Evolutionary conservation across 2,888 invertebrate genomes (phyloP).

Genomic region (Conistra vaccinii): DNA sequence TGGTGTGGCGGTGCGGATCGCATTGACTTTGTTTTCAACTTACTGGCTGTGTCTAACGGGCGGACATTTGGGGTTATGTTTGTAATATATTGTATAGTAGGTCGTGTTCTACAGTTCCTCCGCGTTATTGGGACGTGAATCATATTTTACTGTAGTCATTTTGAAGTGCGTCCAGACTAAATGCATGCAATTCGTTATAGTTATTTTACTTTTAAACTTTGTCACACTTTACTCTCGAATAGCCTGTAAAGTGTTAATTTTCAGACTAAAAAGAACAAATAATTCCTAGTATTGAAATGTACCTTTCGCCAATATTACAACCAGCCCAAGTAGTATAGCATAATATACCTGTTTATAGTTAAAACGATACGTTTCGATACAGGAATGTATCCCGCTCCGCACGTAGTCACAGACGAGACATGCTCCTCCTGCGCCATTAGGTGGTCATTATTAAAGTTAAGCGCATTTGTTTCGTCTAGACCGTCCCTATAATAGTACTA

Average conservation of each 20-base stretch:
- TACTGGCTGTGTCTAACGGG: not conserved
- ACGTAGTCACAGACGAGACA: not conserved
- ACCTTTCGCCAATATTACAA: not conserved
- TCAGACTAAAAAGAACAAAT: not conserved
- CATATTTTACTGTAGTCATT: slow-evolving; percentile 4
- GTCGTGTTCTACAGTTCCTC: not conserved
- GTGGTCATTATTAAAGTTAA: slow-evolving; percentile 38
- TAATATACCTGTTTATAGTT: not conserved
- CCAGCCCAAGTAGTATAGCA: not conserved
- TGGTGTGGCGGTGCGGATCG: slow-evolving; percentile 2
- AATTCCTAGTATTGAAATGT: not conserved
- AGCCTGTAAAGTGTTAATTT: not conserved
- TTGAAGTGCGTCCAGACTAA: not conserved
- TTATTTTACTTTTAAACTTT: not conserved
- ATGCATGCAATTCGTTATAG: not conserved
- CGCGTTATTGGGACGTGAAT: slow-evolving; percentile 9
- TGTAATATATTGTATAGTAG: slow-evolving; percentile 9
- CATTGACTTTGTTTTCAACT: slow-evolving; percentile 30
- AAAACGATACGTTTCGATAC: too few relatives aligned
- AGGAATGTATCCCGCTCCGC: not conserved
- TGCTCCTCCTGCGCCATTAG: slow-evolving; percentile 1
- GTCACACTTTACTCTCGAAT: not conserved
- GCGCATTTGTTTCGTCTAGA: slow-evolving; percentile 53
- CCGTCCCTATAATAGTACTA: slow-evolving; percentile 25
- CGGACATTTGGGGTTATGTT: slow-evolving; percentile 10